phyloP scores from a whole-genome alignment of 2,797 vertebrate genomes.

The Cygnus olor region DNA sequence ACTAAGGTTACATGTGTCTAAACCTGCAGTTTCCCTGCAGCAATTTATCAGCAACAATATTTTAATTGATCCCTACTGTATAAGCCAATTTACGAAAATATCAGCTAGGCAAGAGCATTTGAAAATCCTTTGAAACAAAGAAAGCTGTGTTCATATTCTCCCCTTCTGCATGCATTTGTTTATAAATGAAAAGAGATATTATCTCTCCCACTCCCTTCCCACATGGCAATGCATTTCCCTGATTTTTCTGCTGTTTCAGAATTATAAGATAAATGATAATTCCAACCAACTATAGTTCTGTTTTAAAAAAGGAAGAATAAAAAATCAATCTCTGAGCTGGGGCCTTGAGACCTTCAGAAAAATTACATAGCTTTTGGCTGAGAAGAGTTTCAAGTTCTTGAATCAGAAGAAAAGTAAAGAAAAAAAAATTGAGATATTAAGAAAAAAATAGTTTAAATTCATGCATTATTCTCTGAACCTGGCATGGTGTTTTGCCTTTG shows the following conservation, averaged over 20 bases:
- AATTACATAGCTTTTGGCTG: background rate
- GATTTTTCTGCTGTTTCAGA: background rate
- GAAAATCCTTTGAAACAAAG: constrained; percentile 57
- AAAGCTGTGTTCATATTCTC: background rate
- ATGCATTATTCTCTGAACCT: background rate
- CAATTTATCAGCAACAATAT: constrained; percentile 56
- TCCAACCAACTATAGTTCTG: background rate
- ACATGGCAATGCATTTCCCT: background rate
- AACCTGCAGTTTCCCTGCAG: constrained; percentile 32
- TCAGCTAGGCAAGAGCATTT: constrained; percentile 15
- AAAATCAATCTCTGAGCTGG: background rate
- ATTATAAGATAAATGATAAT: background rate
- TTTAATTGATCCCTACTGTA: constrained; percentile 65
- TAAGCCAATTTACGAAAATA: constrained; percentile 50
- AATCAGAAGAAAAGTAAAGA: background rate
- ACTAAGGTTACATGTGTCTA: background rate
- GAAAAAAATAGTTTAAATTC: background rate
- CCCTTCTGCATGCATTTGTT: constrained; percentile 47
- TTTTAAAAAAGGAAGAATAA: background rate
- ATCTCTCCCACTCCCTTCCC: background rate
- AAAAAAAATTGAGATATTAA: background rate
- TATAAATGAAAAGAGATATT: constrained; percentile 16
- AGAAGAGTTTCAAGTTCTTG: background rate
- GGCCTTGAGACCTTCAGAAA: background rate
- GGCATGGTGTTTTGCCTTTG: background rate